A percentile compares a stretch with the other conserved stretches of the same genome.
Conservation (phyloP, 2,888 invertebrate species). For the Oxystoma pomonae region DNA sequence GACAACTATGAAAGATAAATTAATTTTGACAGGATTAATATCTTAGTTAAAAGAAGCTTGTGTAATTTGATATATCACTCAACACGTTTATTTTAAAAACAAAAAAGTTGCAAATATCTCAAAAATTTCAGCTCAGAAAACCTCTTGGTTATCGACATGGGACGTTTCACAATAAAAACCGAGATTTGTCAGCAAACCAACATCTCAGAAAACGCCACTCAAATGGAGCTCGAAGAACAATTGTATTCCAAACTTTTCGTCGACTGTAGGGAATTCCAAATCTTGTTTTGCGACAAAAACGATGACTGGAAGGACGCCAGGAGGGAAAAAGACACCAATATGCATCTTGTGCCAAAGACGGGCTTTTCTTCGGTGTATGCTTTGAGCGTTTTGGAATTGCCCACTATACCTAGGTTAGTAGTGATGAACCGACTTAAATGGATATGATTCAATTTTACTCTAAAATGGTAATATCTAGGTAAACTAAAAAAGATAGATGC, state of each 20-base stretch:
- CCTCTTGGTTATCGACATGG: slow-evolving; percentile 68
- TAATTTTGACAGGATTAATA: too few relatives aligned
- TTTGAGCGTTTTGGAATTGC: slow-evolving; percentile 36
- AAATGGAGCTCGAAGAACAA: slow-evolving; percentile 77
- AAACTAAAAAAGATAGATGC: too few relatives aligned
- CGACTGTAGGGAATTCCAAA: slow-evolving; percentile 64
- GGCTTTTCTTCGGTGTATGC: slow-evolving; percentile 41
- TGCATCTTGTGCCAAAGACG: slow-evolving; percentile 69
- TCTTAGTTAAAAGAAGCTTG: too few relatives aligned
- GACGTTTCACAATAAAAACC: slow-evolving; percentile 63
- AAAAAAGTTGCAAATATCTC: too few relatives aligned
- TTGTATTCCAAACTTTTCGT: slow-evolving; percentile 73
- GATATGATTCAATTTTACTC: too few relatives aligned
- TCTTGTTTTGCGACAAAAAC: slow-evolving; percentile 57
- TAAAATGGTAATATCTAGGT: too few relatives aligned
- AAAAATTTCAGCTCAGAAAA: slow-evolving; percentile 54
- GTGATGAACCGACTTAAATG: too few relatives aligned
- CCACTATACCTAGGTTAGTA: slow-evolving; percentile 43
- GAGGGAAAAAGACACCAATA: slow-evolving; percentile 66
- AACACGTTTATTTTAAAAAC: too few relatives aligned
- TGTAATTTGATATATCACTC: too few relatives aligned
- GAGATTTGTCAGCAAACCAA: slow-evolving; percentile 67
- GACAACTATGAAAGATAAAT: too few relatives aligned
- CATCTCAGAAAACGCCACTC: slow-evolving; percentile 69
- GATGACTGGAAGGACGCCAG: slow-evolving; percentile 73